Evolutionary conservation across 2,113 vertebrate species (phyloP).

Genomic region (Macquaria ambigua): DNA sequence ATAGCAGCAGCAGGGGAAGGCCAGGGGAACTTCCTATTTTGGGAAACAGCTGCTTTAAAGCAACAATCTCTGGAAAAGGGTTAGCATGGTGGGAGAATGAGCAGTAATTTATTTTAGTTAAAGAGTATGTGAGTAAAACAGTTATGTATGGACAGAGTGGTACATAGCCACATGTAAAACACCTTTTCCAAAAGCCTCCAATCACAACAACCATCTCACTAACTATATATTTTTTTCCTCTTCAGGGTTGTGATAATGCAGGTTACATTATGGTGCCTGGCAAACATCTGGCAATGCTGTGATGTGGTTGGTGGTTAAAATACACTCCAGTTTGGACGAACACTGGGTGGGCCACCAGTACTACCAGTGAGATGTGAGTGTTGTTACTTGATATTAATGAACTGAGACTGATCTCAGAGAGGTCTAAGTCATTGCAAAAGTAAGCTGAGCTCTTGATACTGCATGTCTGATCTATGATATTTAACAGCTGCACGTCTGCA

Average conservation of each 20-base stretch:
- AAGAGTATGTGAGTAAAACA: slow-evolving; percentile 14
- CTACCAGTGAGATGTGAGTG: slow-evolving; percentile 39
- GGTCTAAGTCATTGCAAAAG: slow-evolving; percentile 53
- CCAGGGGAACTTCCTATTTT: slow-evolving; percentile 71
- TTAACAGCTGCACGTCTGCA: slow-evolving; percentile 78
- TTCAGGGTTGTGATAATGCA: neutral
- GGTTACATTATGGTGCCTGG: slow-evolving; percentile 7
- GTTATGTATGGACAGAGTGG: neutral
- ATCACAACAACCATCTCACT: neutral
- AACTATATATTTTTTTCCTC: neutral
- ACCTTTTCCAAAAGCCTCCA: slow-evolving; percentile 9
- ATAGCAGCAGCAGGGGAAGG: slow-evolving; percentile 47
- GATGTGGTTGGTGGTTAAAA: slow-evolving; percentile 20
- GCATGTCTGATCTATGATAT: slow-evolving; percentile 75
- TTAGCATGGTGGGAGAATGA: slow-evolving; percentile 6
- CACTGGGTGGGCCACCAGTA: slow-evolving; percentile 47
- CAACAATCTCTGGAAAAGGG: slow-evolving; percentile 50
- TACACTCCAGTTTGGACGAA: neutral
- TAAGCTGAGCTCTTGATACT: slow-evolving; percentile 71
- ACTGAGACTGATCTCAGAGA: slow-evolving; percentile 64
- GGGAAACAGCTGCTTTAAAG: slow-evolving; percentile 77
- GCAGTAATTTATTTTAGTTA: slow-evolving; percentile 29
- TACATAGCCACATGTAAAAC: slow-evolving; percentile 16
- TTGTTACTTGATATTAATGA: slow-evolving; percentile 79
- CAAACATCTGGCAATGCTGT: slow-evolving; percentile 41